Percentiles rank a stretch among this genome's conserved stretches.
Conservation (phyloP, 2,888 invertebrate genomes). For the Trichopria drosophilae region DNA sequence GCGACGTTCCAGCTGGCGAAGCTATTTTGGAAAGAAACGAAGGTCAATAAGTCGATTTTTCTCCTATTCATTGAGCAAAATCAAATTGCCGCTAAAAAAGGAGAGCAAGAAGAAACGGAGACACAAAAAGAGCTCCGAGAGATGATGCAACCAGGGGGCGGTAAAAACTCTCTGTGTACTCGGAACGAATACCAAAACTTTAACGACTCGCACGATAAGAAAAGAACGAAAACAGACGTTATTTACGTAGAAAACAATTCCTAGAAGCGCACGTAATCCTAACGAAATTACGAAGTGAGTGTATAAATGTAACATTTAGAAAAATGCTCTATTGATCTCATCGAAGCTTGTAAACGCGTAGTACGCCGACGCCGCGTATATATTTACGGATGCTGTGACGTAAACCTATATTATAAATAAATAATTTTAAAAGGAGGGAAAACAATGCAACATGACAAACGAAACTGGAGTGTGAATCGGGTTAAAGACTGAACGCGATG, state of each 20-base stretch:
- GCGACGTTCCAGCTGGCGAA: constrained; percentile 43
- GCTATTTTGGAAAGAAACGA: constrained; percentile 51
- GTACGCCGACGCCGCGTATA: constrained; percentile 3
- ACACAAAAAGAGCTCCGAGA: no score
- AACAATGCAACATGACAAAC: constrained; percentile 12
- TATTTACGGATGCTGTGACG: constrained; percentile 24
- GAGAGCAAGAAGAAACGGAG: constrained; percentile 34
- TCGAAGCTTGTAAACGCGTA: constrained; percentile 26
- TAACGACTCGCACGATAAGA: constrained; percentile 23
- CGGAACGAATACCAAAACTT: constrained; percentile 34
- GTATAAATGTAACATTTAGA: constrained; percentile 35
- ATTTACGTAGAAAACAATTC: constrained; percentile 7
- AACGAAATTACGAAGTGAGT: constrained; percentile 25
- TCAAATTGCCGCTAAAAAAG: constrained; percentile 56
- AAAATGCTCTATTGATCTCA: constrained; percentile 33
- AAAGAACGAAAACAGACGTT: constrained; percentile 19
- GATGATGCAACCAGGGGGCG: no score
- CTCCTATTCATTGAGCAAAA: constrained; percentile 56
- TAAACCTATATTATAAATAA: constrained; percentile 23
- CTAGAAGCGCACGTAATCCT: constrained; percentile 28
- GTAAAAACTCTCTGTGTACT: no score
- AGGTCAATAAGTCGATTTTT: constrained; percentile 56
- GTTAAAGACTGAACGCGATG: constrained; percentile 32
- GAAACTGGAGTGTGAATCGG: constrained; percentile 18
- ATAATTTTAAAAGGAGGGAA: constrained; percentile 12